Evolutionary conservation across 2,888 invertebrate species (phyloP), one percentile per base, ranked within the genome.

Genomic region (Mylabris sibirica): DNA sequence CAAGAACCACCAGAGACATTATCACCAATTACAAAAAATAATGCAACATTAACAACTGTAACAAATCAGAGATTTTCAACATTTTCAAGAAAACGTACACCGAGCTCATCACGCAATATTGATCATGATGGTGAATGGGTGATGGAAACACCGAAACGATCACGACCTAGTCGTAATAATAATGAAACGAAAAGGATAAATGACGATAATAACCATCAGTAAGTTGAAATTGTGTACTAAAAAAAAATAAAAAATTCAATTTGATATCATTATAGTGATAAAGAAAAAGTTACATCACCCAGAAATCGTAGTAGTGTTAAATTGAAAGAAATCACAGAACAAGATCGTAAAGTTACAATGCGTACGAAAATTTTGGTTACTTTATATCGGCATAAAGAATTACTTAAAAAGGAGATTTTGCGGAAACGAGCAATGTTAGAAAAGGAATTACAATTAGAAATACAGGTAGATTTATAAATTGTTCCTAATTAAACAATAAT

Each of bases 361-460:
- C 88, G 85, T 82, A 89, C 87, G 12, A 88, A 89, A 75, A 88
- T 93, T 72, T 92, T 93, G 82, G 91, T 93, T 81, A 87, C 93
- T 49, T 88, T 96, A 24, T 92, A 93, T 83, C 91, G 94, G 77
- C 97, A 97, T 79, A 97, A 97, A 82, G 97, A 97, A 83, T 87
- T 93, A 77, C 89, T 98, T 61, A 97, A 97, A 84, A 97, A 95
- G 81, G 97, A 97, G 79, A 98, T 98, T 74, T 89, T 97, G 72
- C 93, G 96, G 80, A 97, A 97, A 82, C 88, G 98, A 75, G 94
- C 94, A 1, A 86, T 95, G 17, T 89, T 98, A 66, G 96, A 97
- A 81, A 94, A 95, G 78, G 95, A 95, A 83, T 87, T 98, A 68
- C 94, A 95, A 79, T 91, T 93, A 72, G 95, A 97, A 83, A 96